Evolutionary conservation across 2,797 vertebrate genomes (phyloP), one percentile per base, ranked within the genome.

Genomic region (Ctenochaetus hawaiiensis): DNA sequence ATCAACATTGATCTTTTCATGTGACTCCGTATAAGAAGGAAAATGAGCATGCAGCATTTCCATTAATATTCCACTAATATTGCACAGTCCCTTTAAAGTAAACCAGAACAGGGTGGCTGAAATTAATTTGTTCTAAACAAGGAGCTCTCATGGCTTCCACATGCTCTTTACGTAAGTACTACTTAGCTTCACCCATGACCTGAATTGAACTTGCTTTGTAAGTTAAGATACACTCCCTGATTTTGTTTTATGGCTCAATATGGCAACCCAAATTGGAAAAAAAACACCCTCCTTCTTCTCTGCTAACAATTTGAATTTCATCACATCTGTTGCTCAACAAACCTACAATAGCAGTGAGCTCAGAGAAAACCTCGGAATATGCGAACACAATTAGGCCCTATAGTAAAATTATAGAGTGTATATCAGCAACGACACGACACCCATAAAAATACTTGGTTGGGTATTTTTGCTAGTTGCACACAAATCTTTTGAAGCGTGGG

Each of bases 241-340:
- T 61, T 78, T 53, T 70, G 51, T 70, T 59, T n/a, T 73, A 20
- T 37, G 8, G 8, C 44, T 13, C 22, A 34, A 8, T 13, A 43
- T 61, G 58, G 66, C 34, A 54, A 34, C 57, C 20, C 39, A 72
- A 80, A 76, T 72, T 41, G 63, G 11, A 9, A 41, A 41, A 37
- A 39, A 41, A 79, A 80, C 37, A 43, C 30, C 2, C 34, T 51
- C 44, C 1, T 44, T 2, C 1, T 63, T 69, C 48, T 22, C 48
- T 58, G 48, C 30, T 57, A 47, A 81, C 66, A 59, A 70, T 64
- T 71, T 49, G 57, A 82, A 77, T 84, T 81, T 47, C 64, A 71
- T 49, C 64, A 45, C 43, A 22, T 66, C 43, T 23, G 48, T 68
- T 14, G 0, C 62, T 81, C 72, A 77, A 54, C 66, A 71, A 52